Percentiles rank a stretch among this genome's conserved stretches.
Conservation (phyloP, 2,888 invertebrate genomes). For the Chromoteleia sp. region DNA sequence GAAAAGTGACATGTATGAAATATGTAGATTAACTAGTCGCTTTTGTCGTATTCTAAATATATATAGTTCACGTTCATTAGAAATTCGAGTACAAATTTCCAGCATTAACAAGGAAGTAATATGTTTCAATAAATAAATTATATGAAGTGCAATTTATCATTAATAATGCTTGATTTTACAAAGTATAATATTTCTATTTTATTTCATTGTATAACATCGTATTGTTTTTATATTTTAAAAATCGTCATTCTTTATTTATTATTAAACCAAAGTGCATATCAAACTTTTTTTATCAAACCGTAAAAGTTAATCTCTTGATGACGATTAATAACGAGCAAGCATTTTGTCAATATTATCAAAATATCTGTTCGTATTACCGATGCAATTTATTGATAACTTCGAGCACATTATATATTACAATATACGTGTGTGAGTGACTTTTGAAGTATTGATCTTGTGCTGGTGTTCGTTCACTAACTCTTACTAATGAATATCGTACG, state of each 20-base stretch:
- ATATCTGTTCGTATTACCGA: slow-evolving; percentile 47
- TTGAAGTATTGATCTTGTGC: slow-evolving; percentile 39
- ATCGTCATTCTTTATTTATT: neutral
- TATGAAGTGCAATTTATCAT: too few species aligned
- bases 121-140: too few species aligned
- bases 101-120: too few species aligned
- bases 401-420: slow-evolving; percentile 42
- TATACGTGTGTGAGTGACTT: slow-evolving; percentile 11
- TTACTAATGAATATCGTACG: slow-evolving; percentile 55
- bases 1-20: slow-evolving; percentile 6
- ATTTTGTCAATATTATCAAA: slow-evolving; percentile 58
- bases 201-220: too few species aligned
- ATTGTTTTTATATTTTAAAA: neutral
- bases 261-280: neutral
- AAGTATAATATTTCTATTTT: neutral
- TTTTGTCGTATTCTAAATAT: neutral
- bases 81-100: too few species aligned
- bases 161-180: too few species aligned
- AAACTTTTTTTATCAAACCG: slow-evolving; percentile 13
- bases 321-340: slow-evolving; percentile 47
- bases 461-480: slow-evolving; percentile 47
- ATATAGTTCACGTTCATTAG: neutral
- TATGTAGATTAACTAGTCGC: slow-evolving; percentile 3
- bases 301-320: slow-evolving; percentile 27
- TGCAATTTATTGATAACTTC: slow-evolving; percentile 60